Percentiles rank a stretch among this genome's conserved stretches.
Evolutionary conservation across 2,113 vertebrate species (phyloP).

Genomic region (Gambusia holbrooki): DNA sequence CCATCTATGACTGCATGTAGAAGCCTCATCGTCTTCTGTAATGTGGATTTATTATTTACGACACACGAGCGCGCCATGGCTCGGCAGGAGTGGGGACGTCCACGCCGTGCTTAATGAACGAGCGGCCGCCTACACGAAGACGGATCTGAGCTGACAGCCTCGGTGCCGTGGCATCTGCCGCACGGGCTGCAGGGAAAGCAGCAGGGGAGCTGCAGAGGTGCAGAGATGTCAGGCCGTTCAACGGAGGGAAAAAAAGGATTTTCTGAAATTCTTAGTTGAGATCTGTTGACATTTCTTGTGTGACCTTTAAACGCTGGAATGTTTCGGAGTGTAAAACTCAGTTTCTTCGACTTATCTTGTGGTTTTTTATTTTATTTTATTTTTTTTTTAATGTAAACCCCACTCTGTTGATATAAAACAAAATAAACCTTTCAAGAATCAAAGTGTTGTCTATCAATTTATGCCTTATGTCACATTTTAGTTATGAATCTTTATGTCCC

Average conservation of each 20-base stretch:
- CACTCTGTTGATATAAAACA: too few relatives aligned
- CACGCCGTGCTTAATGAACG: slow-evolving; percentile 68
- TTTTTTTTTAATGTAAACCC: not conserved
- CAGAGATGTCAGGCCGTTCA: not conserved
- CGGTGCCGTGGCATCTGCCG: slow-evolving; percentile 42
- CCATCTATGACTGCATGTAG: slow-evolving; percentile 21
- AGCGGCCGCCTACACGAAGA: slow-evolving; percentile 69
- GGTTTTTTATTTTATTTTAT: too few relatives aligned
- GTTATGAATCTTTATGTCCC: not conserved
- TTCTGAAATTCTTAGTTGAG: too few relatives aligned
- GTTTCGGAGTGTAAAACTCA: not conserved
- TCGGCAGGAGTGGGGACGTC: not conserved
- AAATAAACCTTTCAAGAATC: not conserved
- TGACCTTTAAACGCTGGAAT: not conserved
- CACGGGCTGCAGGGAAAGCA: slow-evolving; percentile 44
- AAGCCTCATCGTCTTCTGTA: slow-evolving; percentile 53
- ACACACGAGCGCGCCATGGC: slow-evolving; percentile 41
- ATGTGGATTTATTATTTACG: slow-evolving; percentile 75
- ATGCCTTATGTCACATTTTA: not conserved
- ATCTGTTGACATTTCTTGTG: not conserved
- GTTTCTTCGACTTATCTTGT: too few relatives aligned
- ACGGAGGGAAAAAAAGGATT: not conserved
- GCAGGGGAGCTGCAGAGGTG: slow-evolving; percentile 3
- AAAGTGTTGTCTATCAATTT: not conserved
- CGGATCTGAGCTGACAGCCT: slow-evolving; percentile 71